Percentiles rank a stretch among this genome's conserved stretches.
Conservation (phyloP, 2,797 vertebrate genomes). For the Oryzias dopingdopingensis region DNA sequence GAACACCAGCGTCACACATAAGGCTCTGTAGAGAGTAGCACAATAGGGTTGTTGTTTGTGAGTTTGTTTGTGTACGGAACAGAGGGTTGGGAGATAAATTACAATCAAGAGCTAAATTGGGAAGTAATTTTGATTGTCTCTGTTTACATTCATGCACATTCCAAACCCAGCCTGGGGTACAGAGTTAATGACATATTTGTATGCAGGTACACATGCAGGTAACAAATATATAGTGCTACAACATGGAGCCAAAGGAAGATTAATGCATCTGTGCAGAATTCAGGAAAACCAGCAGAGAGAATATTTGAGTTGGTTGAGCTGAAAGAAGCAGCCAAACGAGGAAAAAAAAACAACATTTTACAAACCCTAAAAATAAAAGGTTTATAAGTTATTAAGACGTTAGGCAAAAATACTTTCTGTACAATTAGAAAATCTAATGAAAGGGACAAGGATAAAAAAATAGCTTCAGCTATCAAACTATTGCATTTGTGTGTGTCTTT, state of each 20-base stretch:
- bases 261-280: conserved; percentile 11
- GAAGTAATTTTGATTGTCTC: conserved; percentile 14
- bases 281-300: conserved; percentile 1
- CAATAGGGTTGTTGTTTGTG: background rate
- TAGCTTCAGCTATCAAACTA: no score
- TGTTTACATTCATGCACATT: conserved; percentile 21
- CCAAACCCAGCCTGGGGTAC: conserved; percentile 4
- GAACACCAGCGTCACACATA: conserved; percentile 89
- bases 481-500: no score
- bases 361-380: no score
- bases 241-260: conserved; percentile 10
- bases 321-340: conserved; percentile 8
- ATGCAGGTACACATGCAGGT: background rate
- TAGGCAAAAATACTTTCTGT: no score
- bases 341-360: conserved; percentile 14
- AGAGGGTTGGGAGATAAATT: conserved; percentile 10
- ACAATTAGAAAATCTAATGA: no score
- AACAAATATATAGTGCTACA: background rate
- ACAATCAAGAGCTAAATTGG: background rate
- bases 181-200: conserved; percentile 16
- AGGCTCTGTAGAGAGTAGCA: conserved; percentile 70
- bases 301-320: background rate
- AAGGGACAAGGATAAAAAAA: no score
- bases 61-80: background rate
- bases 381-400: no score